Evolutionary conservation across 35 echinoderm and acorn worm species (phyloP).

Genomic region (Heliocidaris tuberculata): DNA sequence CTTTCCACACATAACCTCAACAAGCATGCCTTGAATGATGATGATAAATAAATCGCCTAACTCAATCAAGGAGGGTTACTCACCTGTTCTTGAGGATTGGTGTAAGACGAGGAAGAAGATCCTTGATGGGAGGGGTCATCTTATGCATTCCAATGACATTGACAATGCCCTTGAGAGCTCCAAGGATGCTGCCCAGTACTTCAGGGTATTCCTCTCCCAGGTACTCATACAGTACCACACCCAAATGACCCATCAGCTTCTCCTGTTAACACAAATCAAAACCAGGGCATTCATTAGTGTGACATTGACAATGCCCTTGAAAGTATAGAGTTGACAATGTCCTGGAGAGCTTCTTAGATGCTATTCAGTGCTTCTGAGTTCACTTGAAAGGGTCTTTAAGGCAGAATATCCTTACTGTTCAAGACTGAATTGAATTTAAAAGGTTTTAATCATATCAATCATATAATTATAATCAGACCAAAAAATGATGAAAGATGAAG

Average conservation of each 20-base stretch:
- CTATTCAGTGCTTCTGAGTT: slow-evolving; percentile 77
- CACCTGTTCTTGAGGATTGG: slow-evolving; percentile 98
- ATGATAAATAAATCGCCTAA: not conserved
- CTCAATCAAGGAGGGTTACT: not conserved
- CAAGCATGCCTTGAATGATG: too few species aligned
- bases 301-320: not conserved
- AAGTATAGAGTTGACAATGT: slow-evolving; percentile 71
- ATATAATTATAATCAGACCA: too few species aligned
- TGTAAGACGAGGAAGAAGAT: slow-evolving; percentile 87
- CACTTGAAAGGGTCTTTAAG: too few species aligned
- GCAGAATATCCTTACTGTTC: too few species aligned
- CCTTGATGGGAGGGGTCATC: slow-evolving; percentile 99
- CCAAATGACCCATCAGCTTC: slow-evolving; percentile 99
- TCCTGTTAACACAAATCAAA: slow-evolving; percentile 86
- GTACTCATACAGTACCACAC: slow-evolving; percentile 96
- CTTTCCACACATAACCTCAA: too few species aligned
- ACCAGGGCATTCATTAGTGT: too few species aligned
- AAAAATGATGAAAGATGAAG: too few species aligned
- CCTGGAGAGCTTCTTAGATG: slow-evolving; percentile 84
- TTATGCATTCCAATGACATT: slow-evolving; percentile 99
- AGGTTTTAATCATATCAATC: too few species aligned
- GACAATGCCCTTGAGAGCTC: slow-evolving; percentile 96
- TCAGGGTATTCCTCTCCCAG: slow-evolving; percentile 98
- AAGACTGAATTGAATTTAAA: too few species aligned
- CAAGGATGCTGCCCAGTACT: slow-evolving; percentile 94